Evolutionary conservation across 2,113 vertebrate species (phyloP).

Genomic region (Brachypteracias leptosomus): DNA sequence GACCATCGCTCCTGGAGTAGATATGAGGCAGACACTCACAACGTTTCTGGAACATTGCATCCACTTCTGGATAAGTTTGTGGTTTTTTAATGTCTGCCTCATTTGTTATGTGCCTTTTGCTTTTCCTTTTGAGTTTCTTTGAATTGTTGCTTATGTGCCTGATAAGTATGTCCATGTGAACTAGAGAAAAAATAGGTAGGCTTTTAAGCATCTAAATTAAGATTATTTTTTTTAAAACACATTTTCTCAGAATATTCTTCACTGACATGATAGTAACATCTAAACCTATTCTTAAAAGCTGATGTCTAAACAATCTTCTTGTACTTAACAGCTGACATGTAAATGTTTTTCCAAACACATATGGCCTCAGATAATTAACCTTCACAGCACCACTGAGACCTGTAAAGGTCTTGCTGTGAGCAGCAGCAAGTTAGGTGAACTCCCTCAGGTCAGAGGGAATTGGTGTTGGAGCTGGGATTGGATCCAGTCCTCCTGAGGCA

Average conservation of each 20-base stretch:
- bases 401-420: background rate
- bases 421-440: background rate
- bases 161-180: background rate
- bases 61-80: background rate
- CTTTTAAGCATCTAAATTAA: background rate
- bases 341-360: background rate
- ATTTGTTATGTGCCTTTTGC: background rate
- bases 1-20: background rate
- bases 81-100: background rate
- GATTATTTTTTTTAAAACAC: background rate
- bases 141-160: background rate
- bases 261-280: background rate
- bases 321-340: background rate
- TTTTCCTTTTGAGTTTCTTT: background rate
- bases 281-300: background rate
- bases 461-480: background rate
- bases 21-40: background rate
- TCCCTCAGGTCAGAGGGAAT: background rate
- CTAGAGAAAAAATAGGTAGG: background rate
- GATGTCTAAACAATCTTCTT: background rate
- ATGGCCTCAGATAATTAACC: background rate
- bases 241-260: background rate
- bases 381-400: background rate
- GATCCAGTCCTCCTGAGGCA: background rate
- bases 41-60: background rate